Conservation (phyloP, 2,888 invertebrate species). For the Melanostoma scalare region DNA sequence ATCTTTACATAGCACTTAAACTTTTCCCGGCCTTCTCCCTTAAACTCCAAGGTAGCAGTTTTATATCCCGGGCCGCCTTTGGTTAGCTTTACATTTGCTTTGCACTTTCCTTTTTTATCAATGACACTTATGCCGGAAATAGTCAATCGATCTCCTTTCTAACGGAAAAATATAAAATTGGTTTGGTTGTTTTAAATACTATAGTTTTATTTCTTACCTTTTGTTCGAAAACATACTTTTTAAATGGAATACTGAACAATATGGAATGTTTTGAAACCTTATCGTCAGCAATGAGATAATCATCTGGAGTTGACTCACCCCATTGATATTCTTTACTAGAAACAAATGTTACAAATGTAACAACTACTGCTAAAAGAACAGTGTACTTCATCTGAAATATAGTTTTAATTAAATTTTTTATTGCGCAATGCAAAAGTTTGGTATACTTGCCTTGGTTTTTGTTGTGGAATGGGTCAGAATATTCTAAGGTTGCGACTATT, state of each 20-base stretch:
- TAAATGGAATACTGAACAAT: constrained; percentile 73
- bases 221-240: constrained; percentile 77
- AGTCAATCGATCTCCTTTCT: constrained; percentile 26
- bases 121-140: not conserved
- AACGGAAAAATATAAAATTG: not conserved
- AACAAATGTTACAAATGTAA: constrained; percentile 62
- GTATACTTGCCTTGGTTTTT: too few relatives aligned
- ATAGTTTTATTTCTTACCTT: constrained; percentile 64
- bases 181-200: not conserved
- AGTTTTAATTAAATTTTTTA: not conserved
- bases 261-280: constrained; percentile 75
- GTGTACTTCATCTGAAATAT: constrained; percentile 49
- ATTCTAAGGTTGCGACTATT: too few relatives aligned
- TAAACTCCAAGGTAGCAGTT: constrained; percentile 8
- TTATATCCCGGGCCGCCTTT: constrained; percentile 19
- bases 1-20: constrained; percentile 11
- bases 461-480: too few relatives aligned
- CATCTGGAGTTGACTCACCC: constrained; percentile 74
- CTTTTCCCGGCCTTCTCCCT: constrained; percentile 23
- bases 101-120: constrained; percentile 12
- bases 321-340: constrained; percentile 77
- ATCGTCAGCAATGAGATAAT: constrained; percentile 76
- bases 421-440: not conserved
- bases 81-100: not conserved
- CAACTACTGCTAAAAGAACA: constrained; percentile 33